These are phyloP conservation scores for Notolabrus celidotus DNA, from an alignment of 2,797 vertebrate genomes.

Conservation along the genomic window DNA sequence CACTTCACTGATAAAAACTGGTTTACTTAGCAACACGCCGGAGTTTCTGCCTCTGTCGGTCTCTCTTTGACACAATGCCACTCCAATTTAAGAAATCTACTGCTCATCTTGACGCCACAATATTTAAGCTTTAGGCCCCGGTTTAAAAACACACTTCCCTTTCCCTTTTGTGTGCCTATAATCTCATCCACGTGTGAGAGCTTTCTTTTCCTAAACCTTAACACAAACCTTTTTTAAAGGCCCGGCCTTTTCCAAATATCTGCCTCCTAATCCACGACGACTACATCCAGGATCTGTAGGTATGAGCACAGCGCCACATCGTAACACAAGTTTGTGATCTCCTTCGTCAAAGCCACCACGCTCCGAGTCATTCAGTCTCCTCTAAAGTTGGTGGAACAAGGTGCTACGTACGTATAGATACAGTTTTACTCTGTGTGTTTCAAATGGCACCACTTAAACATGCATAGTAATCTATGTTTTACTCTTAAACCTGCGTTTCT, in stretches of 20 bases:
- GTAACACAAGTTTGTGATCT: slow-evolving; percentile 35
- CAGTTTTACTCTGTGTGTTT: slow-evolving; percentile 49
- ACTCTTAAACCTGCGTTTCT: slow-evolving; percentile 16
- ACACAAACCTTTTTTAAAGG: slow-evolving; percentile 74
- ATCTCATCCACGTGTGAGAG: not conserved
- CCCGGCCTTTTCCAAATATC: slow-evolving; percentile 80
- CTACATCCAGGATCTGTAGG: slow-evolving; percentile 30
- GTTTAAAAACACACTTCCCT: not conserved
- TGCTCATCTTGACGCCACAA: not conserved
- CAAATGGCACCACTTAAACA: slow-evolving; percentile 74
- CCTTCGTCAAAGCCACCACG: slow-evolving; percentile 51
- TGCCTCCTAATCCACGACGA: slow-evolving; percentile 47
- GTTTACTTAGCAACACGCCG: no score
- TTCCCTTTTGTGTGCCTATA: slow-evolving; percentile 16
- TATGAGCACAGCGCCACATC: slow-evolving; percentile 44
- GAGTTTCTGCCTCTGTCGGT: no score
- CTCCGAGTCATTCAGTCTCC: slow-evolving; percentile 38
- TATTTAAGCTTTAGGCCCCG: not conserved
- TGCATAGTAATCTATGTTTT: slow-evolving; percentile 65
- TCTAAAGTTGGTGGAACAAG: slow-evolving; percentile 22
- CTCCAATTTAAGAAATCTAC: not conserved
- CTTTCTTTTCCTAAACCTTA: slow-evolving; percentile 22
- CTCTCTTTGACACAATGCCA: no score
- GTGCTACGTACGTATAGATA: slow-evolving; percentile 39
- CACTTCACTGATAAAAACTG: no score